phyloP scores from a whole-genome alignment of 2,113 vertebrate genomes.

The zebrafish (Danio rerio) region DNA sequence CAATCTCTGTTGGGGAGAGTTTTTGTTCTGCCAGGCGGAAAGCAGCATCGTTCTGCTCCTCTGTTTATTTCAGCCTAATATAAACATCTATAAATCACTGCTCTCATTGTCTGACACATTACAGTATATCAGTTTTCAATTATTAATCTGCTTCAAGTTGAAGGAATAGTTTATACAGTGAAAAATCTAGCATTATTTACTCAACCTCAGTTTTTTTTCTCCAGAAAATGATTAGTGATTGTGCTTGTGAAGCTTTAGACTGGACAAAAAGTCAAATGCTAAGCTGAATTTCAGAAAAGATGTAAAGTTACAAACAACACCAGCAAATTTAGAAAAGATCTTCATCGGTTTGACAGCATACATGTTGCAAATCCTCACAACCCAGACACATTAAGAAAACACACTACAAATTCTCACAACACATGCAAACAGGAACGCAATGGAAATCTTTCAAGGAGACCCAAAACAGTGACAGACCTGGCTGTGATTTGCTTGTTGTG shows the following conservation, averaged over 20 bases:
- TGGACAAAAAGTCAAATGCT: not conserved
- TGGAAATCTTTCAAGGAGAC: too few relatives aligned
- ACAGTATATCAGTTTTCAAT: not conserved
- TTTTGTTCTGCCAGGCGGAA: constrained; percentile 15
- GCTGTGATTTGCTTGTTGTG: too few relatives aligned
- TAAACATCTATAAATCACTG: not conserved
- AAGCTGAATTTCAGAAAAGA: too few relatives aligned
- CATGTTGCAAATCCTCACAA: too few relatives aligned
- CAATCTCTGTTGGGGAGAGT: constrained; percentile 15
- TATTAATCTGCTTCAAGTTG: not conserved
- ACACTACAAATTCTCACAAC: not conserved
- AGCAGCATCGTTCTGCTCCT: too few relatives aligned
- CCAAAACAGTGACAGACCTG: too few relatives aligned
- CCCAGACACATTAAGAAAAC: too few relatives aligned
- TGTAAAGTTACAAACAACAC: too few relatives aligned
- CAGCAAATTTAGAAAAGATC: too few relatives aligned
- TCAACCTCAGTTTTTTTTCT: not conserved
- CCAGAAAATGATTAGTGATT: not conserved
- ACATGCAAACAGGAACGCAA: too few relatives aligned
- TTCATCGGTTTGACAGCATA: too few relatives aligned
- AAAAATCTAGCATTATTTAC: not conserved
- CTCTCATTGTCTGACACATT: not conserved
- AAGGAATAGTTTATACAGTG: not conserved
- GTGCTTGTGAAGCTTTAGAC: not conserved
- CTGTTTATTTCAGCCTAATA: constrained; percentile 1